Percentiles rank a stretch among this genome's conserved stretches.
phyloP scores from a whole-genome alignment of 2,888 invertebrate species.

The Acanthosoma haemorrhoidale region DNA sequence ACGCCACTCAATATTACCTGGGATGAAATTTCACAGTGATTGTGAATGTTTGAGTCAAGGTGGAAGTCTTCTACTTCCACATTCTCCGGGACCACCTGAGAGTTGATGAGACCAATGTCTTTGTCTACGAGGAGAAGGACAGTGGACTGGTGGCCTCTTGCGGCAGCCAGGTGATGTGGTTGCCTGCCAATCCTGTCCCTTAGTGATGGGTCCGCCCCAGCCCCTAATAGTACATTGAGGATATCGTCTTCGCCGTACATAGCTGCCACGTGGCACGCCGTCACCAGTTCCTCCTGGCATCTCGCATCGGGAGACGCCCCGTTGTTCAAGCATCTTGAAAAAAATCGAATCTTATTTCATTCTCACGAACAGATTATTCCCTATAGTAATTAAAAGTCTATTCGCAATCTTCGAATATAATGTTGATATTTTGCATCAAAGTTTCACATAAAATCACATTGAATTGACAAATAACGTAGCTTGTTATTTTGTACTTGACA shows the following conservation, averaged over 20 bases:
- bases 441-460: too few species aligned
- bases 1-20: too few species aligned
- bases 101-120: constrained; percentile 20
- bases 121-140: constrained; percentile 32
- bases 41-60: constrained; percentile 35
- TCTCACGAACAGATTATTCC: neutral
- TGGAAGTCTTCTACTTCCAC: neutral
- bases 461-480: too few species aligned
- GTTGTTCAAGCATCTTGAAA: constrained; percentile 48
- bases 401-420: too few species aligned
- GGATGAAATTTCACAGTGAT: constrained; percentile 25
- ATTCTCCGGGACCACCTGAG: constrained; percentile 21
- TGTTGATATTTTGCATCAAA: too few species aligned
- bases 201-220: constrained; percentile 48
- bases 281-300: constrained; percentile 49
- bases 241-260: constrained; percentile 46
- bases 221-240: neutral
- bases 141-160: constrained; percentile 47
- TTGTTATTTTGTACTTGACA: too few species aligned
- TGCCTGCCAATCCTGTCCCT: constrained; percentile 50
- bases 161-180: constrained; percentile 49
- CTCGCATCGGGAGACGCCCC: constrained; percentile 53
- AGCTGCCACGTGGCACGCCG: constrained; percentile 52
- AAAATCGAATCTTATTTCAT: neutral
- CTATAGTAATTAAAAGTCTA: neutral